Base-by-base conservation (phyloP, 2,113 vertebrate species). In the Plectropomus leopardus region DNA sequence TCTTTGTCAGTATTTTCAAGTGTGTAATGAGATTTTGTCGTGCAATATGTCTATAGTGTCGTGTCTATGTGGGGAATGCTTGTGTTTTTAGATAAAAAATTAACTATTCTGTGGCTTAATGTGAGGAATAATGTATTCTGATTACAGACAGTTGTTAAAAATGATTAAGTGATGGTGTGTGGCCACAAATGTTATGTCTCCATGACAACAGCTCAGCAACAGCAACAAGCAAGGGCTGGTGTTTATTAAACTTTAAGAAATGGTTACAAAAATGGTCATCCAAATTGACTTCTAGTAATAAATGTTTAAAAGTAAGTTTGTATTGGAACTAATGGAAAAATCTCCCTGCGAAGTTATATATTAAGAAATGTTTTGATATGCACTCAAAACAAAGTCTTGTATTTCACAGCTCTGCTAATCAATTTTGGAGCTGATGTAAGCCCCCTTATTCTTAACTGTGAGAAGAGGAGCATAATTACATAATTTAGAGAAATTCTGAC, bases 1-100 rank as follows among this genome's bases (percentile, higher is more conserved):
- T 50, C 15, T 84, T 68, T 76, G 74, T 89, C 90, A 75, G 74
- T 90, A 55, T 89, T 90, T 84, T 64, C 19, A 66, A 76, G 28
- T 84, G 73, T 80, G 64, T 61, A 19, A 72, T 47, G 72, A 54
- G 60, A 45, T 79, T 75, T 59, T 88, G 48, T 88, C n/a, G 77
- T 88, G 73, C 76, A 80, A 84, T 88, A 80, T 88, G 60, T 83
- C 70, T 36, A 55, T 42, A 72, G 57, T 90, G 57, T n/a, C 23
- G 70, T 60, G 59, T 80, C 64, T 30, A 11, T 86, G 66, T 80
- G 75, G 55, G 84, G 16, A 76, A 69, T 72, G 68, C 16, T 60
- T 66, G 51, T 65, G 40, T 78, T 72, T 40, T 74, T 60, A 70
- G 73, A 80, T 70, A 63, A 71, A 75, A 54, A 24, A 16, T 4